phyloP scores from a whole-genome alignment of 2,888 invertebrate species.

The Eristalinus aeneus region DNA sequence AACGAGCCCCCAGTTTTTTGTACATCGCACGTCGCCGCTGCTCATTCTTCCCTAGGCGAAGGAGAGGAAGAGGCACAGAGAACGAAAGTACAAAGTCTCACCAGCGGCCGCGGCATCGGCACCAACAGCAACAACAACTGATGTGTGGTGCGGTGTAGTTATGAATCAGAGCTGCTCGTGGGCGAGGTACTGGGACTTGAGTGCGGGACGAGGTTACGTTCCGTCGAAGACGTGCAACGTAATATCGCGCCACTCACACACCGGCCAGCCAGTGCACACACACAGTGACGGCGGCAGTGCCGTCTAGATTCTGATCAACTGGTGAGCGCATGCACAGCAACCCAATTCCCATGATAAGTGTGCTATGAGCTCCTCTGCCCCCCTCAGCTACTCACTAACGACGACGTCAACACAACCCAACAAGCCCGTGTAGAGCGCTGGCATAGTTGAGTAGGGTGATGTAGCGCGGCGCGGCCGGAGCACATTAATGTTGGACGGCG shows the following conservation, averaged over 20 bases:
- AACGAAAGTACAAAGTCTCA: conserved; percentile 32
- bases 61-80: not conserved
- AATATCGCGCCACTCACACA: conserved; percentile 38
- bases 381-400: not conserved
- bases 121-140: not conserved
- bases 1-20: conserved; percentile 86
- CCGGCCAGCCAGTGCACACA: conserved; percentile 2
- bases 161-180: conserved; percentile 53
- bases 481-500: not conserved
- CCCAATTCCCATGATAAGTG: conserved; percentile 70
- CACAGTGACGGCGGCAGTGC: conserved; percentile 6
- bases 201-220: conserved; percentile 15
- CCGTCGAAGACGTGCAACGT: conserved; percentile 53
- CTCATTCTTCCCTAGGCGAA: not conserved
- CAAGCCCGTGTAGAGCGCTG: not conserved
- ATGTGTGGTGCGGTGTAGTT: conserved; percentile 19
- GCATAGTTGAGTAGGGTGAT: not conserved
- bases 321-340: conserved; percentile 71
- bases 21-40: not conserved
- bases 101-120: conserved; percentile 27
- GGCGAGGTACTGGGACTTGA: not conserved
- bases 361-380: conserved; percentile 54
- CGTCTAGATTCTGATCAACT: conserved; percentile 69
- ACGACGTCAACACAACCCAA: not conserved
- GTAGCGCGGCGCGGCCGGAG: not conserved